Evolutionary conservation across 2,113 vertebrate genomes (phyloP).

Genomic region (Eurystomus gularis): DNA sequence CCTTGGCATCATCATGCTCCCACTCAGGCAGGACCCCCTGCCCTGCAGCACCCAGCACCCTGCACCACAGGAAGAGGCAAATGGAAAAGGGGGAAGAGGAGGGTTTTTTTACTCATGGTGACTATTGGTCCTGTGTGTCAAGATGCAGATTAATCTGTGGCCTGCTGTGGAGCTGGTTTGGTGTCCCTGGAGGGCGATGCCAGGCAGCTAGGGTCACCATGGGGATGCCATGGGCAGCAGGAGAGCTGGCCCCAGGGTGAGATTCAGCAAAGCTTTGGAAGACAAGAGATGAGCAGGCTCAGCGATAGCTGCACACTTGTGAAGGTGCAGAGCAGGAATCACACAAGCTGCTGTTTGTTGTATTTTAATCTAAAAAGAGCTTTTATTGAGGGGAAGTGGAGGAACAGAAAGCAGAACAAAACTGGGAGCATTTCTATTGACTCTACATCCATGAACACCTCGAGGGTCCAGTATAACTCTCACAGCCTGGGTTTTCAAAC

Average conservation of each 20-base stretch:
- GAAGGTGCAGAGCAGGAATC: neutral
- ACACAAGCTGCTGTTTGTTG: neutral
- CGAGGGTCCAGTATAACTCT: neutral
- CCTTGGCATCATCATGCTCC: rapidly evolving
- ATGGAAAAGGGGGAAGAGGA: rapidly evolving
- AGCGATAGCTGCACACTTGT: neutral
- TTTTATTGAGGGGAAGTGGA: neutral
- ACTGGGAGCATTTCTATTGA: neutral
- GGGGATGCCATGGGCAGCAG: neutral
- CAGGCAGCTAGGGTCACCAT: neutral
- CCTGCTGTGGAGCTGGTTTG: rapidly evolving
- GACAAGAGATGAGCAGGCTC: neutral
- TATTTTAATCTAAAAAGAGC: neutral
- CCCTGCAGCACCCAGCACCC: neutral
- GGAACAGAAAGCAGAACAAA: neutral
- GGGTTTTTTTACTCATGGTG: rapidly evolving
- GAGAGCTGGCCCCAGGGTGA: neutral
- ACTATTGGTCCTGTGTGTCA: neutral
- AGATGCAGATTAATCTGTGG: neutral
- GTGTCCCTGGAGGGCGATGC: neutral
- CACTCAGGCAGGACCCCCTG: neutral
- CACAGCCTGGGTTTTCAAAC: neutral
- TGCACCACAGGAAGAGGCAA: neutral
- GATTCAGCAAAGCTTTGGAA: neutral
- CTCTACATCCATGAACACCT: rapidly evolving